Conservation (phyloP, 2,888 invertebrate genomes). For the Priapulus caudatus region DNA sequence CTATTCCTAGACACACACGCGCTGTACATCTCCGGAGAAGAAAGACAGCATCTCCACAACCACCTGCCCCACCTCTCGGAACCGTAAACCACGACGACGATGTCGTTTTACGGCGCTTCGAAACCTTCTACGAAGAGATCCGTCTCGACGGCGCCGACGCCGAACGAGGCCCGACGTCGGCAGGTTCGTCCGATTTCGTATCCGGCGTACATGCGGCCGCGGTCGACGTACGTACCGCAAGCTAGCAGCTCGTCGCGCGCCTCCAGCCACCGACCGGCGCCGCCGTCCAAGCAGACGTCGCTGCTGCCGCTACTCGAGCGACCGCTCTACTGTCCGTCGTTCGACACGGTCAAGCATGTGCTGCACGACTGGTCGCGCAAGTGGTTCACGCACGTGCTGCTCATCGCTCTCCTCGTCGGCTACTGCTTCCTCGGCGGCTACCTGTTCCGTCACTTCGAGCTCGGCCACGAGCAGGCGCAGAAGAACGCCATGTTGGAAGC, state of each 20-base stretch:
- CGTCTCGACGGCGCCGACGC: too few species aligned
- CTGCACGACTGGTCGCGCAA: slow-evolving; percentile 53
- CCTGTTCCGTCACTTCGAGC: slow-evolving; percentile 65
- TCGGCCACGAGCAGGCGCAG: slow-evolving; percentile 41
- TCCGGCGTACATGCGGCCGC: too few species aligned
- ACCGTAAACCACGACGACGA: too few species aligned
- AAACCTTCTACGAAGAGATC: too few species aligned
- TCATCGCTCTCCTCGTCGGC: slow-evolving; percentile 58
- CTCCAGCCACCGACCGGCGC: not conserved
- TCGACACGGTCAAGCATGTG: slow-evolving; percentile 18
- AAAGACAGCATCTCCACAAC: too few species aligned
- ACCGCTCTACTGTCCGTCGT: not conserved
- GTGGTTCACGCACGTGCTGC: slow-evolving; percentile 81
- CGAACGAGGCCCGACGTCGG: too few species aligned
- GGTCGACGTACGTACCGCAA: not conserved
- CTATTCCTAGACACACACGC: too few species aligned
- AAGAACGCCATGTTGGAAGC: not conserved
- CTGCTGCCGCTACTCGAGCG: not conserved
- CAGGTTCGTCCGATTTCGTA: too few species aligned
- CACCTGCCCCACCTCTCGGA: too few species aligned
- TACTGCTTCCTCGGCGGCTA: slow-evolving; percentile 72
- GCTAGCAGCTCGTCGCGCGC: not conserved
- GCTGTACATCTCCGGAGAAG: too few species aligned
- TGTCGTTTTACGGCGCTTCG: too few species aligned
- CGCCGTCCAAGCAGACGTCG: not conserved